Evolutionary conservation across 1,140 invertebrate species (phyloP).

Genomic region (Drosophila athabasca): DNA sequence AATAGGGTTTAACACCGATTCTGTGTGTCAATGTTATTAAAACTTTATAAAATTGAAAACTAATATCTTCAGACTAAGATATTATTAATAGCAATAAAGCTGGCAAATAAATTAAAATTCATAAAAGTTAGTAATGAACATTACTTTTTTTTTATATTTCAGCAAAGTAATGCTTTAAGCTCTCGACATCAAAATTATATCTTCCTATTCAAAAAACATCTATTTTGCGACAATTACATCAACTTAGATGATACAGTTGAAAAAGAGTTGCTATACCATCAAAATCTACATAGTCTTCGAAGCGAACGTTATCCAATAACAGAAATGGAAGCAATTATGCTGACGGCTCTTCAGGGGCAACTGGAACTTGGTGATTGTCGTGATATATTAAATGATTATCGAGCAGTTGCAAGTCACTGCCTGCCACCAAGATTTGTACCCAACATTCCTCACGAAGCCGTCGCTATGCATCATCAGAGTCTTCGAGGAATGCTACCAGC

Average conservation of each 20-base stretch:
- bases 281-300: slow-evolving; percentile 94
- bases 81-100: too few relatives aligned
- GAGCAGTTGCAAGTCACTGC: slow-evolving; percentile 90
- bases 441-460: slow-evolving; percentile 89
- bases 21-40: too few relatives aligned
- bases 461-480: slow-evolving; percentile 94
- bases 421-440: slow-evolving; percentile 91
- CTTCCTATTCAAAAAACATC: slow-evolving; percentile 95
- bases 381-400: slow-evolving; percentile 89
- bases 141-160: slow-evolving; percentile 10
- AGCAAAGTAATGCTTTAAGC: slow-evolving; percentile 28
- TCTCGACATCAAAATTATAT: slow-evolving; percentile 85
- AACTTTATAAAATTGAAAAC: too few relatives aligned
- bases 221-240: slow-evolving; percentile 94
- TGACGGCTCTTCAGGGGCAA: slow-evolving; percentile 96
- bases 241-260: slow-evolving; percentile 94
- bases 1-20: too few relatives aligned
- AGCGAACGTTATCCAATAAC: slow-evolving; percentile 95
- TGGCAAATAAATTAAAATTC: background rate
- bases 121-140: background rate
- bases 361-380: slow-evolving; percentile 94
- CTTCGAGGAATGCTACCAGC: slow-evolving; percentile 92
- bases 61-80: too few relatives aligned
- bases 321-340: slow-evolving; percentile 96
- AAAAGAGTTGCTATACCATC: slow-evolving; percentile 98